These are phyloP conservation scores for Nesogale talazaci DNA, from an alignment of 2,113 vertebrate species.

Conservation along the genomic window DNA sequence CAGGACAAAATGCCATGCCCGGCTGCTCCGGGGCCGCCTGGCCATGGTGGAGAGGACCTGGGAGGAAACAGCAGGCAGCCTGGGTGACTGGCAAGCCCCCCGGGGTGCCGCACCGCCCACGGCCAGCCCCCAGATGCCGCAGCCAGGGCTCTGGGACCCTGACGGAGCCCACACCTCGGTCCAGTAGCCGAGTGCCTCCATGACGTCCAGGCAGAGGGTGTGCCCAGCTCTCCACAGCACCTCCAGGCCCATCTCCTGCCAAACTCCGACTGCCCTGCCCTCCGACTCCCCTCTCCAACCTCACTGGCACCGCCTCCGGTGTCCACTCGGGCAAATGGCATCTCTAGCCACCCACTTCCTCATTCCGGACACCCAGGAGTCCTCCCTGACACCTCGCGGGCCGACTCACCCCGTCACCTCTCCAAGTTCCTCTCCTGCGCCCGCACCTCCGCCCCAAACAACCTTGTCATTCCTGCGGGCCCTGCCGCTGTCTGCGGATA, in stretches of 20 bases:
- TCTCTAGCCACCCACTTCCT: constrained; percentile 42
- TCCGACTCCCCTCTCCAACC: not conserved
- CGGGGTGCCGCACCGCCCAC: not conserved
- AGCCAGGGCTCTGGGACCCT: not conserved
- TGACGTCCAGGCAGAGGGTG: not conserved
- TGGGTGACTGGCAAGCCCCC: not conserved
- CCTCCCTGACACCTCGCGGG: not conserved
- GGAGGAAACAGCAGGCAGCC: not conserved
- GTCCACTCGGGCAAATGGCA: constrained; percentile 37
- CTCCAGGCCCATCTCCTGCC: not conserved
- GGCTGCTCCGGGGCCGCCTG: constrained; percentile 92
- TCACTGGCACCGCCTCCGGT: constrained; percentile 37
- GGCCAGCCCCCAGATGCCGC: not conserved
- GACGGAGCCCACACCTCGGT: constrained; percentile 25
- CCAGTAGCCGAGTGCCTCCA: constrained; percentile 24
- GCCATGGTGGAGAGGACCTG: constrained; percentile 89
- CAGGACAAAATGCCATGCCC: constrained; percentile 94
- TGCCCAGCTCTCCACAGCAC: not conserved
- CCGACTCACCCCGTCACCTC: too few species aligned
- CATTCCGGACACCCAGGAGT: constrained; percentile 30
- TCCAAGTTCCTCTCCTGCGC: too few species aligned
- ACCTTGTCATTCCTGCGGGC: too few species aligned
- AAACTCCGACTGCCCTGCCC: not conserved
- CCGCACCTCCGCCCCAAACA: too few species aligned
- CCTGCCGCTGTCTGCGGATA: too few species aligned